Conservation (phyloP, 35 echinoderm and acorn worm species). For the Apostichopus japonicus region DNA sequence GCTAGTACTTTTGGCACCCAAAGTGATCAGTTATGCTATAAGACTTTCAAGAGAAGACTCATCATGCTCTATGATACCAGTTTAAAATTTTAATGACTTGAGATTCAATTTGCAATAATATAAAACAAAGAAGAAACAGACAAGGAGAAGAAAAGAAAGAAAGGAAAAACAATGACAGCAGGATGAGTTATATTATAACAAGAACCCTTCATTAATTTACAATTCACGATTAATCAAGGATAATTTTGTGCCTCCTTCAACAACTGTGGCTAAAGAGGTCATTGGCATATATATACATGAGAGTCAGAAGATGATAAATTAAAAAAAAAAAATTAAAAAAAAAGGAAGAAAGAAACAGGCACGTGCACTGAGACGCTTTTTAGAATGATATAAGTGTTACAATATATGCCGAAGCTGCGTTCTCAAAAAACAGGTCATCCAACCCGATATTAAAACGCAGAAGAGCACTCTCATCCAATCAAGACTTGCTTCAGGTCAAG, state of each 20-base stretch:
- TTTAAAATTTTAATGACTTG: not conserved
- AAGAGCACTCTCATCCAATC: not conserved
- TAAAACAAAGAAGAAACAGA: too few relatives aligned
- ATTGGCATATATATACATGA: not conserved
- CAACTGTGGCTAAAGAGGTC: not conserved
- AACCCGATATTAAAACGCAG: not conserved
- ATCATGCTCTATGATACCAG: not conserved
- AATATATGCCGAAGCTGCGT: not conserved
- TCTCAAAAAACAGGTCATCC: not conserved
- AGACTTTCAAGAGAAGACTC: not conserved
- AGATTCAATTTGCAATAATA: not conserved
- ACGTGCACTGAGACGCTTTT: not conserved
- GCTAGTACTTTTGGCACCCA: not conserved
- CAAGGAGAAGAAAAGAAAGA: not conserved
- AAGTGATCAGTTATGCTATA: not conserved
- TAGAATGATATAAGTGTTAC: not conserved
- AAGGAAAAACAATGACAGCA: not conserved
- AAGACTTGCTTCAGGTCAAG: not conserved
- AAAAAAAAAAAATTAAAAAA: too few relatives aligned
- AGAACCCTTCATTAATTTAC: not conserved
- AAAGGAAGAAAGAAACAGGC: not conserved
- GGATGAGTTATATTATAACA: not conserved
- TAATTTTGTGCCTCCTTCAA: not conserved
- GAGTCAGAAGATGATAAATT: too few relatives aligned
- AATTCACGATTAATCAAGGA: not conserved